Evolutionary conservation across 2,113 vertebrate species (phyloP), one percentile per base, ranked within the genome.

Genomic region (Nycticryphes semicollaris): DNA sequence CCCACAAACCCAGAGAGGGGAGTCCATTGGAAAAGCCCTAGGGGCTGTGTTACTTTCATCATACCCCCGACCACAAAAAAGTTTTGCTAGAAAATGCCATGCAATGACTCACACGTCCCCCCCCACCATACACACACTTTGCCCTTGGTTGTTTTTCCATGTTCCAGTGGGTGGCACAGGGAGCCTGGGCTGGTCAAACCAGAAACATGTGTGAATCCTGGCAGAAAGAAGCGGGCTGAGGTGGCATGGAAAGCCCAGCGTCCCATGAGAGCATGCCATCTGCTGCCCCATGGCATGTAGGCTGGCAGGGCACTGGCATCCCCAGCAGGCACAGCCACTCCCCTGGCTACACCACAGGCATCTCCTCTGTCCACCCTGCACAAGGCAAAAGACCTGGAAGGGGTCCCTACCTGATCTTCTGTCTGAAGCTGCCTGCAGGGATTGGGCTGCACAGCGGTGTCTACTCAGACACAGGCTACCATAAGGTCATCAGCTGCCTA

Each of bases 141-240:
- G 35, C 45, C 28, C 22, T 48, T 3, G 1, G 22, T 6, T 8
- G 5, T 18, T 74, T 41, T 39, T 50, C 84, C 4, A 0, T 15
- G 35, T 73, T 39, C 62, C 54, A 17, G 81, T 24, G 77, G 41
- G 73, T 1, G 47, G 45, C 59, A 60, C 0, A 2, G 35, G 57
- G 28, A 64, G 11, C 18, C 43, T 16, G n/a, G 30, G 50, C 5
- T 3, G 37, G 14, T 47, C 0, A 0, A 76, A 62, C 16, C 4
- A 21, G 16, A 85, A 57, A 48, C 0, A 1, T 21, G 6, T 18
- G 24, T 10, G 12, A 10, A 3, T 8, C 9, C 54, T 18, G 13
- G 21, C 4, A 14, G 78, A 87, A 51, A 78, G 18, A 0, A 10
- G n/a, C 5, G 67, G 45, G 48, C 35, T 80, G 23, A 59, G 23